Evolutionary conservation across 2,113 vertebrate genomes (phyloP).

Genomic region (Scophthalmus maximus): DNA sequence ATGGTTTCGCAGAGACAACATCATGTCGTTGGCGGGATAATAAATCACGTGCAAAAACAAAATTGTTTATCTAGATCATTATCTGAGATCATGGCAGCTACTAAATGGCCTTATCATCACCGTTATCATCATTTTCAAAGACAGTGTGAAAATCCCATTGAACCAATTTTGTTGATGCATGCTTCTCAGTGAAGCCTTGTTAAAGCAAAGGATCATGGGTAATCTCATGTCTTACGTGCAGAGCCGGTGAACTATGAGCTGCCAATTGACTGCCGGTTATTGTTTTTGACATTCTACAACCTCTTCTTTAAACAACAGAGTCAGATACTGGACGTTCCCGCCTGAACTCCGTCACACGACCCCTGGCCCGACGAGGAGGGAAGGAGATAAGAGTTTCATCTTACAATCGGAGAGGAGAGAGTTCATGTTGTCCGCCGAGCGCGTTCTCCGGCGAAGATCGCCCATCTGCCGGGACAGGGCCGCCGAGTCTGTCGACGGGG

Average conservation of each 20-base stretch:
- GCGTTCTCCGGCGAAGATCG: slow-evolving; percentile 63
- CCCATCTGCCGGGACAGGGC: slow-evolving; percentile 24
- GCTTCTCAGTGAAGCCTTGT: background rate
- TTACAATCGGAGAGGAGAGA: slow-evolving; percentile 84
- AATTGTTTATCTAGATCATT: background rate
- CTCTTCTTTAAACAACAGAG: slow-evolving; percentile 44
- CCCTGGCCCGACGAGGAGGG: slow-evolving; percentile 7
- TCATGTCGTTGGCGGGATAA: background rate
- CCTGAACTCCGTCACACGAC: slow-evolving; percentile 26
- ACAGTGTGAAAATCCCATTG: background rate
- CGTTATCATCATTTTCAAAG: background rate
- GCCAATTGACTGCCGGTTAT: slow-evolving; percentile 53
- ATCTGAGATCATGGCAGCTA: background rate
- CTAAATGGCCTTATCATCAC: background rate
- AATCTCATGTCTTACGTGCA: too few relatives aligned
- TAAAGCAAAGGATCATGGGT: slow-evolving; percentile 12
- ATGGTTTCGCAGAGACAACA: slow-evolving; percentile 1
- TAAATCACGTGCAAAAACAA: background rate
- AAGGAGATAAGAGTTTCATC: slow-evolving; percentile 58
- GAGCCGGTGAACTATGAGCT: slow-evolving; percentile 51
- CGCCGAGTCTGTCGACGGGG: background rate
- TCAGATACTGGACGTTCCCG: slow-evolving; percentile 24
- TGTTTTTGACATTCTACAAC: slow-evolving; percentile 26
- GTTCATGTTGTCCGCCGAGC: slow-evolving; percentile 76
- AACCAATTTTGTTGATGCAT: too few relatives aligned